Evolutionary conservation across 2,113 vertebrate species (phyloP).

Genomic region (Ailuropoda melanoleuca): DNA sequence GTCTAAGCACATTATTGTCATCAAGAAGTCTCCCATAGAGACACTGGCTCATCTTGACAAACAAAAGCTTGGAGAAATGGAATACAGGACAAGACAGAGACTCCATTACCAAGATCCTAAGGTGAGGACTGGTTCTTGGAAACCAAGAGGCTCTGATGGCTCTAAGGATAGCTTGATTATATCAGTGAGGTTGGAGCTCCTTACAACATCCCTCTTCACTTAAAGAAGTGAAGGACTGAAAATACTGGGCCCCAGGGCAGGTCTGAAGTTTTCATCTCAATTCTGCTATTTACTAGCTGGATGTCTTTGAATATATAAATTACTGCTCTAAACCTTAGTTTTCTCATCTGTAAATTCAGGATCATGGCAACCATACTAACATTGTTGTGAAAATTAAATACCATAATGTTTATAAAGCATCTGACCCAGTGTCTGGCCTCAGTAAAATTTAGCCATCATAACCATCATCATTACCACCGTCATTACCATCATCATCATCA

Average conservation of each 20-base stretch:
- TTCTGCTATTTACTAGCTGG: background rate
- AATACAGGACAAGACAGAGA: background rate
- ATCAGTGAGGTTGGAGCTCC: background rate
- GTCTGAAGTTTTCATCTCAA: background rate
- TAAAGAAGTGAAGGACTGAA: background rate
- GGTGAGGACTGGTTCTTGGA: background rate
- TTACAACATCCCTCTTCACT: background rate
- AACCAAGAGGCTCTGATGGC: background rate
- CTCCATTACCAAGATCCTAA: background rate
- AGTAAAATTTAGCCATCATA: background rate
- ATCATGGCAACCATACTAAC: background rate
- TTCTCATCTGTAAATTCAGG: background rate
- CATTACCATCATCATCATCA: background rate
- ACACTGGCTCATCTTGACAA: background rate
- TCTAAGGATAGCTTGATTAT: background rate
- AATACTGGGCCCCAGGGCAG: background rate
- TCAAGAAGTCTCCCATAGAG: background rate
- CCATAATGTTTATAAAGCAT: background rate
- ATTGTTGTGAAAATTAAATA: background rate
- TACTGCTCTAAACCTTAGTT: background rate
- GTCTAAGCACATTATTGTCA: background rate
- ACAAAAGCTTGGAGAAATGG: background rate
- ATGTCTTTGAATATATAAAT: background rate
- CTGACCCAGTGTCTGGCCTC: background rate
- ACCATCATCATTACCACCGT: too few relatives aligned